Evolutionary conservation across 30 jellyfish, hydroid and myxozoan genomes (phyloP).

Genomic region (Morbakka virulenta): DNA sequence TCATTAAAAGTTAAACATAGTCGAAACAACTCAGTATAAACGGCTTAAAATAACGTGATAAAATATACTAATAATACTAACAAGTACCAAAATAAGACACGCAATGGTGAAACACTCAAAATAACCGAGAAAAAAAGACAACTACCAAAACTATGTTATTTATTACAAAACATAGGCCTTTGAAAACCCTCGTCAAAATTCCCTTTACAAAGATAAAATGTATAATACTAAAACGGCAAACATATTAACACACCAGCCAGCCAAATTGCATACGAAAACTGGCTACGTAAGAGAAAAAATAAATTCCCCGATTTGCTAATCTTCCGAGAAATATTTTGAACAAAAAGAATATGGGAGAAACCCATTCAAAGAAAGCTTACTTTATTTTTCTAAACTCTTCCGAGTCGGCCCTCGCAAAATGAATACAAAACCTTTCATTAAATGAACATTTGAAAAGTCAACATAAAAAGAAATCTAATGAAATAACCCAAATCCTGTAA

Average conservation of each 20-base stretch:
- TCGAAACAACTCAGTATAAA: neutral
- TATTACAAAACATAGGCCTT: slow-evolving; percentile 91
- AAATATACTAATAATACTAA: neutral
- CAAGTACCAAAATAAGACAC: neutral
- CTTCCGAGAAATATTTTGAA: slow-evolving; percentile 20
- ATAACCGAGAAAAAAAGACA: slow-evolving; percentile 58
- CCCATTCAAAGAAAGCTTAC: neutral
- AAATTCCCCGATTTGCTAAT: slow-evolving; percentile 43
- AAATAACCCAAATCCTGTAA: neutral
- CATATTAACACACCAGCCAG: slow-evolving; percentile 30
- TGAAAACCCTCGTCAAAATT: slow-evolving; percentile 92
- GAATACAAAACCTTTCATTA: neutral
- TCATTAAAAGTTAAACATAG: neutral
- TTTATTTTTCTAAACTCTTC: neutral
- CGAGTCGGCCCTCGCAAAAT: neutral
- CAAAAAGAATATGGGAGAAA: neutral
- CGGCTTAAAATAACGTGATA: neutral
- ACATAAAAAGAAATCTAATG: neutral
- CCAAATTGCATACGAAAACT: slow-evolving; percentile 60
- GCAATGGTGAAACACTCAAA: slow-evolving; percentile 7
- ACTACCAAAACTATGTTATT: slow-evolving; percentile 86
- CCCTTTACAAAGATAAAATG: slow-evolving; percentile 85
- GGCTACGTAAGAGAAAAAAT: slow-evolving; percentile 47
- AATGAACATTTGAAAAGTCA: neutral
- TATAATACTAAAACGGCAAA: slow-evolving; percentile 71